Evolutionary conservation across 2,797 vertebrate genomes (phyloP), one percentile per base, ranked within the genome.

Genomic region (Takifugu rubripes): DNA sequence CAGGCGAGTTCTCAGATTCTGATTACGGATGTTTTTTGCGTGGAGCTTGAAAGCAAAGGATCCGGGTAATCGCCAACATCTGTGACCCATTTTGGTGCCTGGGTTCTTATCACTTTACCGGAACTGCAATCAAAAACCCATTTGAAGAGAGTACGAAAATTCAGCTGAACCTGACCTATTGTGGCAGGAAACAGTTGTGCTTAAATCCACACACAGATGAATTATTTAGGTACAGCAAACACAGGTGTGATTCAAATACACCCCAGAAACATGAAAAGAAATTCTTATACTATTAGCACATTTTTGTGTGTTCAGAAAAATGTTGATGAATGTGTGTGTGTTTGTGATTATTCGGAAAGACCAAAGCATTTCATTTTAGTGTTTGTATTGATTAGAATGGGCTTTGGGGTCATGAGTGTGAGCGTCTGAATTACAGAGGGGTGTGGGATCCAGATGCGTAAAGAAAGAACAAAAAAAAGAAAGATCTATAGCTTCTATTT

Each of bases 381-480:
- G 33, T 33, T 33, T 33, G 33, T 33, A 8, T 33, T 33, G 8
- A 33, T 33, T 33, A 10, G 33, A 29, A 48, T 51, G 54, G 59
- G 44, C 56, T 61, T 36, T 6, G 40, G 51, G 16, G 5, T 54
- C 40, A 6, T 27, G 33, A 31, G 17, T 52, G 50, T 59, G 27
- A 68, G 49, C 53, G 42, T 16, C 21, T 42, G 26, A 26, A 21
- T 66, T 70, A 25, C 50, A 10, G 42, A 46, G 10, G 33, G 46
- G 50, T 29, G 45, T 66, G 16, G n/a, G 16, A 5, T 10, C 5
- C 8, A 33, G 9, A 33, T 33, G 10, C 2, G 9, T 33, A 33
- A 33, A 33, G 6, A 33, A 33, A 33, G 31, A 27, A 27, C 3
- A 6, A 27, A 27, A 33, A 7, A 33, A 7, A 33, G 31, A 33